A percentile compares a stretch with the other conserved stretches of the same genome.
Evolutionary conservation across 2,797 vertebrate genomes (phyloP).

Genomic region (Coregonus ussuriensis): DNA sequence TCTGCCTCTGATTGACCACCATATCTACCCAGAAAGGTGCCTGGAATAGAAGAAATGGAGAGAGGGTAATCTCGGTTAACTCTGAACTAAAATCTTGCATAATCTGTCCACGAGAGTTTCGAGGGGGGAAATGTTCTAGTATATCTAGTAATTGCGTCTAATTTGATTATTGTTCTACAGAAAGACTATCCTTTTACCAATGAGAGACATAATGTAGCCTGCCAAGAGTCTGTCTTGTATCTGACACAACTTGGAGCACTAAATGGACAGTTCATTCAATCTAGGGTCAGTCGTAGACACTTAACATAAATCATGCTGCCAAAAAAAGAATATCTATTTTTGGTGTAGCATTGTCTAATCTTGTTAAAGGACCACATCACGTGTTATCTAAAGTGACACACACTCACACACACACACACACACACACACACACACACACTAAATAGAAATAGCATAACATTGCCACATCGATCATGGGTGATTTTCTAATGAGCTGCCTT

Average conservation of each 20-base stretch:
- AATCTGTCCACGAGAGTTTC: too few relatives aligned
- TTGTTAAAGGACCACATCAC: background rate
- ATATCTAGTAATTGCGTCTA: background rate
- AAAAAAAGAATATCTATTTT: background rate
- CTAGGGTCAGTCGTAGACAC: background rate
- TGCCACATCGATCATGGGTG: constrained; percentile 16
- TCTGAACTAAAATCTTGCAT: too few relatives aligned
- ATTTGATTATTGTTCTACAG: background rate
- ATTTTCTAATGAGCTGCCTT: constrained; percentile 28
- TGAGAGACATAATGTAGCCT: background rate
- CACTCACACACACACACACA: constrained; percentile 6
- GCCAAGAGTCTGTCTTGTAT: background rate
- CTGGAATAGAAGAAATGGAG: constrained; percentile 55
- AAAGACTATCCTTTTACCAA: background rate
- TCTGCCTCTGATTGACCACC: constrained; percentile 74
- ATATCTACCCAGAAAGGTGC: constrained; percentile 74
- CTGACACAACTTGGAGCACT: background rate
- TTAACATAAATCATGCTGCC: background rate
- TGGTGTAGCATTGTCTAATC: background rate
- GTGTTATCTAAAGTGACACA: background rate
- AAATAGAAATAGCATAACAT: constrained; percentile 4
- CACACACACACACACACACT: constrained; percentile 4
- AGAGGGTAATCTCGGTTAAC: background rate
- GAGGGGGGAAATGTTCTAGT: too few relatives aligned
- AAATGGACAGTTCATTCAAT: background rate